A percentile compares a stretch with the other conserved stretches of the same genome.
Conservation (phyloP, 2,113 vertebrate genomes). For the Stictonetta naevosa region DNA sequence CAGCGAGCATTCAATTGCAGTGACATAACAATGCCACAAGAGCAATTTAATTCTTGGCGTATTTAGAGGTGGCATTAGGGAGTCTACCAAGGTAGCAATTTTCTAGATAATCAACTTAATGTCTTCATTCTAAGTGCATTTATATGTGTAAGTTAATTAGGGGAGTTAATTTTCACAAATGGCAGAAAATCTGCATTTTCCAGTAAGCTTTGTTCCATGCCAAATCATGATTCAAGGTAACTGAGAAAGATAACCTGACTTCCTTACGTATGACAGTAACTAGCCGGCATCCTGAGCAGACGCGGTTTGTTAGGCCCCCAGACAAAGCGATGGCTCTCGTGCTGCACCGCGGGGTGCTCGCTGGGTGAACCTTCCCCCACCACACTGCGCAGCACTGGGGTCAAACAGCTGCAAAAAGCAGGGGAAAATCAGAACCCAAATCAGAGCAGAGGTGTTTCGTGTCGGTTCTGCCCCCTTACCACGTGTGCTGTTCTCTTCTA, state of each 20-base stretch:
- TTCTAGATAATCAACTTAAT: constrained; percentile 82
- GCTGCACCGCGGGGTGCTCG: fast-evolving
- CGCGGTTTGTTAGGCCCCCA: background rate
- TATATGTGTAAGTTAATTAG: constrained; percentile 78
- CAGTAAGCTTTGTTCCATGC: constrained; percentile 48
- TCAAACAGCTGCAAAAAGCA: background rate
- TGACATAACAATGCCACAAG: constrained; percentile 68
- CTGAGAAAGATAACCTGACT: background rate
- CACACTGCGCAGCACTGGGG: background rate
- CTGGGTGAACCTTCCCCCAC: background rate
- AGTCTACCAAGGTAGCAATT: constrained; percentile 80
- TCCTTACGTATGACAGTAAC: background rate
- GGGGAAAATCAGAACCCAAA: background rate
- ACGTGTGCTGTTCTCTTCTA: background rate
- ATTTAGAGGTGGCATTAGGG: constrained; percentile 64
- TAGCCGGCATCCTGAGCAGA: background rate
- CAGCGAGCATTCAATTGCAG: constrained; percentile 41
- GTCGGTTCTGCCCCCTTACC: background rate
- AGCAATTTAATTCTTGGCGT: constrained; percentile 75
- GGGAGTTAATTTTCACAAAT: constrained; percentile 80
- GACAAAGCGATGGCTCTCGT: background rate
- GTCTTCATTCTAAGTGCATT: constrained; percentile 76
- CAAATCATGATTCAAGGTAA: constrained; percentile 52
- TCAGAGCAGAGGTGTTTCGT: background rate
- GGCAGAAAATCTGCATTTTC: constrained; percentile 74